phyloP scores from a whole-genome alignment of 2,113 vertebrate species.

The Gymnorhina tibicen region DNA sequence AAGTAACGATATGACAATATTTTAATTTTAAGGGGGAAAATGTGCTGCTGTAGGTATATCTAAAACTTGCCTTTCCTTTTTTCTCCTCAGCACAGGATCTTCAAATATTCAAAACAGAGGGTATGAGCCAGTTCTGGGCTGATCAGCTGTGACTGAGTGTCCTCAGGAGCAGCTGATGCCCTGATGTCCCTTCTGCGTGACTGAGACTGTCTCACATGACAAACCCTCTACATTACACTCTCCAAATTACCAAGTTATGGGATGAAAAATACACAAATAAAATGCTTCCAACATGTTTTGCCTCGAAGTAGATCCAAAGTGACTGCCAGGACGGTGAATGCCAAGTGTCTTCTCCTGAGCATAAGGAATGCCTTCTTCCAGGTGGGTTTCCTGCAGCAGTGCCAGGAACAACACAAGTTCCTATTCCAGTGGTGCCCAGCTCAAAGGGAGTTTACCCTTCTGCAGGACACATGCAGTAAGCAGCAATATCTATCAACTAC shows the following conservation, averaged over 20 bases:
- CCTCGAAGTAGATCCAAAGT: not conserved
- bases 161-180: not conserved
- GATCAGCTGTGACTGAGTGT: not conserved
- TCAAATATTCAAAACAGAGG: not conserved
- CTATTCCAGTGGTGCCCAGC: not conserved
- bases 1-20: not conserved
- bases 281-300: not conserved
- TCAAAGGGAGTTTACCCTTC: not conserved
- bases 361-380: not conserved
- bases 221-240: not conserved
- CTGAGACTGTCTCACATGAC: not conserved
- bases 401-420: not conserved
- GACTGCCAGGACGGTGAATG: not conserved
- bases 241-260: not conserved
- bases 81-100: not conserved
- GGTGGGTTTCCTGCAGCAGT: not conserved
- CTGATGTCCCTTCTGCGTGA: not conserved
- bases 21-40: not conserved
- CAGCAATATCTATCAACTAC: not conserved
- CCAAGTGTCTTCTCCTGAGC: not conserved
- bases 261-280: not conserved
- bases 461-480: not conserved
- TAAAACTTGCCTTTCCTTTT: not conserved
- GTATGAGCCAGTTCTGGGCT: not conserved
- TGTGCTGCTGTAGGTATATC: not conserved